Evolutionary conservation across 2,113 vertebrate species (phyloP), one percentile per base, ranked within the genome.

Genomic region (Garra rufa): DNA sequence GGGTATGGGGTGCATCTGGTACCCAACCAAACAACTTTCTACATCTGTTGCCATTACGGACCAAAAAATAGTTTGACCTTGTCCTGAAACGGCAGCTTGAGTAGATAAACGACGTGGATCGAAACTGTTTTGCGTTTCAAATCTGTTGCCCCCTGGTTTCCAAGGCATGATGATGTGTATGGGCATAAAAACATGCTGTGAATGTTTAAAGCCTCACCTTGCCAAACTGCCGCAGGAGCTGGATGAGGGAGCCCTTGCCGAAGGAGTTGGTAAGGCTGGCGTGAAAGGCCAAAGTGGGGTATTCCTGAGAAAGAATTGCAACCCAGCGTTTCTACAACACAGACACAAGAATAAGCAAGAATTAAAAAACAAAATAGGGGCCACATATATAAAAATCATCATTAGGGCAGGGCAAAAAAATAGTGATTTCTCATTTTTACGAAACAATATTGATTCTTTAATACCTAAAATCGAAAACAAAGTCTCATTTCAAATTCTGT

Each of bases 231-330:
- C 98, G 92, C 0, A 99, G 92, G 46, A 99, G 97, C 90, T 99
- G 98, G 85, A 99, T 99, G 88, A 99, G 97, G 1, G 97, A 97
- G 83, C 98, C 98, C 91, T 99, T 99, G 69, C 98, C 98, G 61
- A 99, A 99, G 0, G 98, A 96, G 90, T 99, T 99, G 17, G 98
- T 99, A 85, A 99, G 96, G 91, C 98, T 99, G 77, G 98, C 97
- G 0, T 99, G 98, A 90, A 99, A 99, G 69, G 98, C 98, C 7
- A 99, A 93, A 0, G 98, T 99, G 5, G 98, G 98, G 76, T 97
- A 96, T 65, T 99, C 97, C 81, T 96, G 95, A 85, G 98, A 99
- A 11, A 99, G 93, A 50, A 97, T 30, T 5, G 97, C 97, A 38
- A 99, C 98, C 98, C 98, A 99, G 15, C 96, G 96, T 93, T 97